Evolutionary conservation across 1,140 invertebrate genomes (phyloP).

Genomic region (Sarcophaga bullata): DNA sequence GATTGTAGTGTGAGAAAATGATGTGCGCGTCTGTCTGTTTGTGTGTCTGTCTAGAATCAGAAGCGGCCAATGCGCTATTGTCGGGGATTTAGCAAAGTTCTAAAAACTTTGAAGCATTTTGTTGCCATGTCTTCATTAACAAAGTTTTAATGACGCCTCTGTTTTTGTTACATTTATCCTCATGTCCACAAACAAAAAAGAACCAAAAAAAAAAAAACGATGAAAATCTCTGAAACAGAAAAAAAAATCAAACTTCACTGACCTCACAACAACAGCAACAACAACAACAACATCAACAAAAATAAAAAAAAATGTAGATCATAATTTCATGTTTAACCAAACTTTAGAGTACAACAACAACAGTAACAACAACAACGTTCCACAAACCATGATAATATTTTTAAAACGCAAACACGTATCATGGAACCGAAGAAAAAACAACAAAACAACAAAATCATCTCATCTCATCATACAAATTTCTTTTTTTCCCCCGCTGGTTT

Average conservation of each 20-base stretch:
- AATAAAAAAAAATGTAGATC: conserved; percentile 1
- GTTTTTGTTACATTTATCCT: neutral
- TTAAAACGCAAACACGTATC: neutral
- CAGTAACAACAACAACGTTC: neutral
- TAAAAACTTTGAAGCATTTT: neutral
- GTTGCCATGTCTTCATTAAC: neutral
- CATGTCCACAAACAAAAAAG: neutral
- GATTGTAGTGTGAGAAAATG: conserved; percentile 4
- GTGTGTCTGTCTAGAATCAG: neutral
- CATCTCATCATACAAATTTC: neutral
- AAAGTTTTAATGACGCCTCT: conserved; percentile 15
- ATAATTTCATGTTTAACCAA: conserved; percentile 22
- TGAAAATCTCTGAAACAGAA: too few relatives aligned
- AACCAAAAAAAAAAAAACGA: neutral
- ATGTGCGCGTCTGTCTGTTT: neutral
- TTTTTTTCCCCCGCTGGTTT: neutral
- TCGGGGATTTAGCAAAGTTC: neutral
- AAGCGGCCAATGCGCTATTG: neutral
- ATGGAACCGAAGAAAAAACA: too few relatives aligned
- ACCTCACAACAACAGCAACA: neutral
- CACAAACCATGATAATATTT: neutral
- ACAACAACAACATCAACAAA: neutral
- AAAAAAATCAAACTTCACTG: neutral
- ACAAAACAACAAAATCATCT: neutral
- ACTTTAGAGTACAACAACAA: neutral